These are phyloP conservation scores for Mormyrus proboscirostris DNA, from an alignment of 2,797 vertebrate species.

Conservation along the genomic window DNA sequence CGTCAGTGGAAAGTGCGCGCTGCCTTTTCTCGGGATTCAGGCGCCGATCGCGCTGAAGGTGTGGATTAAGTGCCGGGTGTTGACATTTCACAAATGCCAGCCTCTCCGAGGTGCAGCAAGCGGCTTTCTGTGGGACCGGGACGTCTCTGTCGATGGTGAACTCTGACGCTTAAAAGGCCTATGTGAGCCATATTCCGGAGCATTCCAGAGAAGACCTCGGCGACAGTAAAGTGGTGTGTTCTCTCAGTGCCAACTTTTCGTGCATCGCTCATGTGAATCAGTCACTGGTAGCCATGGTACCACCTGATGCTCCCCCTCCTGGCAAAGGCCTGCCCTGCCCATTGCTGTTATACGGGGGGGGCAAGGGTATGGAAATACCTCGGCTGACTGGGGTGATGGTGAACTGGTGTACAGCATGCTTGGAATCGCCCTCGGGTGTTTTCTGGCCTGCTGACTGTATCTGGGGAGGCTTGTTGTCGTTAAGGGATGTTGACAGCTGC, in stretches of 20 bases:
- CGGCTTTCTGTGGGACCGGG: not conserved
- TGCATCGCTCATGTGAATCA: not conserved
- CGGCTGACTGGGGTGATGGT: not conserved
- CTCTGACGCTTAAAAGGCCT: not conserved
- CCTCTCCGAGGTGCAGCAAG: constrained; percentile 22
- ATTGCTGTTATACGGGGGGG: not conserved
- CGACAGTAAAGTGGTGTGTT: not conserved
- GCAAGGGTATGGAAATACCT: not conserved
- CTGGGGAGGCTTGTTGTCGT: not conserved
- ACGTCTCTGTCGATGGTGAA: not conserved
- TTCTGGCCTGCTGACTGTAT: not conserved
- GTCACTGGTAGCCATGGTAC: not conserved
- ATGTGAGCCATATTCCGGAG: no score
- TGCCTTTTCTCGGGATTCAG: not conserved
- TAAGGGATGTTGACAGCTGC: not conserved
- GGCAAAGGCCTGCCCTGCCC: not conserved
- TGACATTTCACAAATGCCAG: constrained; percentile 36
- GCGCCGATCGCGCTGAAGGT: constrained; percentile 22
- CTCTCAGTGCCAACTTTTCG: not conserved
- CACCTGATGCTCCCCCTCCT: not conserved
- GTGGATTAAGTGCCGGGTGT: constrained; percentile 14
- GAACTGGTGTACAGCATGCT: not conserved
- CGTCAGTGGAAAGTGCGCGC: not conserved
- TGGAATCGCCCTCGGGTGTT: not conserved
- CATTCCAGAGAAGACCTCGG: not conserved